phyloP scores from a whole-genome alignment of 2,113 vertebrate genomes.

The Nothocercus julius region DNA sequence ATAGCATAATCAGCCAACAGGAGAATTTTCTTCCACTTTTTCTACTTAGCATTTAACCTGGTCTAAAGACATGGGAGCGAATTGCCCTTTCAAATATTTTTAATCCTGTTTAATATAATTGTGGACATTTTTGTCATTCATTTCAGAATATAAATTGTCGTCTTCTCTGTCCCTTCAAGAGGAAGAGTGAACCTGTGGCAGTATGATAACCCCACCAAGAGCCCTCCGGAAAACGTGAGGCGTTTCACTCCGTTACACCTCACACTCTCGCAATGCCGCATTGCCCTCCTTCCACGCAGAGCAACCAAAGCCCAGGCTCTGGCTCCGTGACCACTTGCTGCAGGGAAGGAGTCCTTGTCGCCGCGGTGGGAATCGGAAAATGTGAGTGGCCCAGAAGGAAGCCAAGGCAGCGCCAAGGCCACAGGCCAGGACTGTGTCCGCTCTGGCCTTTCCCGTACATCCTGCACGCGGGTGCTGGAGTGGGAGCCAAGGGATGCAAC shows the following conservation, averaged over 20 bases:
- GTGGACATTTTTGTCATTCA: background rate
- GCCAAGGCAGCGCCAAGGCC: rapidly evolving
- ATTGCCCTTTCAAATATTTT: background rate
- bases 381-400: background rate
- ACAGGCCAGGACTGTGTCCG: background rate
- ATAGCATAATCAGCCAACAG: background rate
- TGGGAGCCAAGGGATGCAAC: background rate
- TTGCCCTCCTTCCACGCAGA: background rate
- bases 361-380: background rate
- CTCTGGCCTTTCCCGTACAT: background rate
- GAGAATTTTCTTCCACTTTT: background rate
- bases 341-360: background rate
- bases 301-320: background rate
- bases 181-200: background rate
- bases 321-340: background rate
- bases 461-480: background rate
- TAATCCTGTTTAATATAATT: background rate
- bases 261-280: rapidly evolving
- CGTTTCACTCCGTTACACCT: rapidly evolving
- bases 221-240: background rate
- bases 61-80: background rate
- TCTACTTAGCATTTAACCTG: background rate
- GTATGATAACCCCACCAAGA: background rate
- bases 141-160: background rate
- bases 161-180: background rate